phyloP scores from a whole-genome alignment of 1,140 invertebrate genomes.

The Bacillus rossius region DNA sequence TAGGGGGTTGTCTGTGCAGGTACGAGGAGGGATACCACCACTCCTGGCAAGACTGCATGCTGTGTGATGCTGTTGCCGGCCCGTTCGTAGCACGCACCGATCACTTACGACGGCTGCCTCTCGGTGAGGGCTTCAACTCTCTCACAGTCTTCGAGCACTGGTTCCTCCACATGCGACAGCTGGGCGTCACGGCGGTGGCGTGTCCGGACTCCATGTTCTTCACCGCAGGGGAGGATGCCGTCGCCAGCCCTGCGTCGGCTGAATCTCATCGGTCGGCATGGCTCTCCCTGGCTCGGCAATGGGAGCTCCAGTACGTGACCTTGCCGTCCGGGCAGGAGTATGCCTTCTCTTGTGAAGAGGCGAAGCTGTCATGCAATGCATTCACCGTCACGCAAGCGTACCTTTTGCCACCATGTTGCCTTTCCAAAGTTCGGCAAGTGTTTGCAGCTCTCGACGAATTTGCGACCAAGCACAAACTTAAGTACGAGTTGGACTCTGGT shows the following conservation, averaged over 20 bases:
- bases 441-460: slow-evolving; percentile 14
- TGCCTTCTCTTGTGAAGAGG: slow-evolving; percentile 23
- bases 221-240: slow-evolving; percentile 4
- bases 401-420: slow-evolving; percentile 24
- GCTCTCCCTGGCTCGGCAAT: slow-evolving; percentile 20
- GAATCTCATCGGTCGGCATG: slow-evolving; percentile 8
- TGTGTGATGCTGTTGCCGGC: slow-evolving; percentile 33
- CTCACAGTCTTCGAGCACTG: slow-evolving; percentile 29
- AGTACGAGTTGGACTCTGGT: slow-evolving; percentile 30
- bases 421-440: slow-evolving; percentile 15
- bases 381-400: slow-evolving; percentile 8
- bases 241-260: not conserved
- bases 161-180: slow-evolving; percentile 26
- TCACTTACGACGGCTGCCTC: slow-evolving; percentile 15
- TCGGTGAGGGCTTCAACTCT: slow-evolving; percentile 18
- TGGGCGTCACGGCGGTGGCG: slow-evolving; percentile 15
- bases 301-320: slow-evolving; percentile 20
- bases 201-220: slow-evolving; percentile 35
- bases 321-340: slow-evolving; percentile 11
- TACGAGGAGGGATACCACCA: slow-evolving; percentile 31
- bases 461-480: slow-evolving; percentile 7
- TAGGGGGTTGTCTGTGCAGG: no score
- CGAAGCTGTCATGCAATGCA: slow-evolving; percentile 16
- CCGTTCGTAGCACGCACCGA: slow-evolving; percentile 29
- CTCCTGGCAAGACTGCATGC: slow-evolving; percentile 33